Percentiles rank a stretch among this genome's conserved stretches.
Conservation (phyloP, 1,140 invertebrate genomes). For the Ooceraea biroi region DNA sequence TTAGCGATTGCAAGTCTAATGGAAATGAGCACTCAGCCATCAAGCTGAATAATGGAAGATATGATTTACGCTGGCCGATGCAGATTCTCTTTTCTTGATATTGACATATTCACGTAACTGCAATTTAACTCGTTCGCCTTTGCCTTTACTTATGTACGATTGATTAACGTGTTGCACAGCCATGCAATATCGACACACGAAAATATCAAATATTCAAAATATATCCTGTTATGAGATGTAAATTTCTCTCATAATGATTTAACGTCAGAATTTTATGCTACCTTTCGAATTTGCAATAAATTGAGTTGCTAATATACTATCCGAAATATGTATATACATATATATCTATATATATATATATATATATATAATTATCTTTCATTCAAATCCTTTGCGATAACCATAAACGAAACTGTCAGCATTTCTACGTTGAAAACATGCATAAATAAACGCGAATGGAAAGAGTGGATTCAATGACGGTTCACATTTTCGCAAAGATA, state of each 20-base stretch:
- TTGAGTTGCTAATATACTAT: slow-evolving; percentile 33
- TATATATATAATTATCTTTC: slow-evolving; percentile 32
- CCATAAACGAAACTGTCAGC: slow-evolving; percentile 19
- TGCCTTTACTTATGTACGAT: slow-evolving; percentile 27
- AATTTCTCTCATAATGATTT: slow-evolving; percentile 50
- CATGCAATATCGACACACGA: background rate
- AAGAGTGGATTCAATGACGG: slow-evolving; percentile 26
- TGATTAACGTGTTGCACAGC: slow-evolving; percentile 26
- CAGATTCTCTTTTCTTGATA: background rate
- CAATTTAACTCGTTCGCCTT: slow-evolving; percentile 27
- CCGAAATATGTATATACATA: background rate
- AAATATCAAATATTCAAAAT: background rate
- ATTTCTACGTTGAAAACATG: slow-evolving; percentile 34
- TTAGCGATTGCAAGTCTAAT: slow-evolving; percentile 23
- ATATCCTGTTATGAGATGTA: slow-evolving; percentile 50
- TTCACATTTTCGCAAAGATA: background rate
- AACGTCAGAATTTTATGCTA: slow-evolving; percentile 44
- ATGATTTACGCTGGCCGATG: background rate
- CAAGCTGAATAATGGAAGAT: background rate
- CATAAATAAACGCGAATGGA: slow-evolving; percentile 18
- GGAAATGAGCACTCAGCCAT: background rate
- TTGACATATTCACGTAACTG: background rate
- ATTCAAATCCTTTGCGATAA: slow-evolving; percentile 37
- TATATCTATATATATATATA: no score
- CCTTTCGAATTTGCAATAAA: slow-evolving; percentile 45